Evolutionary conservation across 2,113 vertebrate species (phyloP).

Genomic region (Carlito syrichta): DNA sequence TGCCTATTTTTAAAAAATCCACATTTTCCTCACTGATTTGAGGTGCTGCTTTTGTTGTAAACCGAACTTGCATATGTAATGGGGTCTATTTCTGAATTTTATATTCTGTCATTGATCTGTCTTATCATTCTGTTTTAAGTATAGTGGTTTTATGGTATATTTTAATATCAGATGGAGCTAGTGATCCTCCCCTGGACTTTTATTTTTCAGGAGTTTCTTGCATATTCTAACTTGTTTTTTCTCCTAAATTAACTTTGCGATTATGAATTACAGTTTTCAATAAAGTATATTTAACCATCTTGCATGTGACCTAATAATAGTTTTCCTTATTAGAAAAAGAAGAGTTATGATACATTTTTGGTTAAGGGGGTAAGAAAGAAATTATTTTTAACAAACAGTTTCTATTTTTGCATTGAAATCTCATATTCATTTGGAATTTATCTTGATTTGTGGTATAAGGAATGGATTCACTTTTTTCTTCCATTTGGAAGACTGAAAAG

Average conservation of each 20-base stretch:
- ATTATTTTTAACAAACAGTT: constrained; percentile 21
- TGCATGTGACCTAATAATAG: not conserved
- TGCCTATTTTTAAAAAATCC: not conserved
- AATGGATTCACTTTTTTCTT: constrained; percentile 9
- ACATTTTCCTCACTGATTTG: not conserved
- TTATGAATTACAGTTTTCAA: not conserved
- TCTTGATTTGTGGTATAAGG: not conserved
- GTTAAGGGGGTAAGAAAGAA: not conserved
- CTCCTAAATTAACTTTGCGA: not conserved
- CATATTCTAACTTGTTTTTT: not conserved
- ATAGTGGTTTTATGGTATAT: not conserved
- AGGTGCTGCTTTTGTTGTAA: not conserved
- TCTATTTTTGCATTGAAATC: constrained; percentile 7
- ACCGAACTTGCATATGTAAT: not conserved
- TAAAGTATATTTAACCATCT: not conserved
- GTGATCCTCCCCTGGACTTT: not conserved
- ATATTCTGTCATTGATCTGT: not conserved
- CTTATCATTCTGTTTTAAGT: not conserved
- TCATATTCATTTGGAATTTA: not conserved
- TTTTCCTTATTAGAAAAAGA: not conserved
- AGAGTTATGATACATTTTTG: not conserved
- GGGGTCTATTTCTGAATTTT: not conserved
- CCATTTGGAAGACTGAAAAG: not conserved
- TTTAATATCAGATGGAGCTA: not conserved
- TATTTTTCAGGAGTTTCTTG: not conserved